These are phyloP conservation scores for Aegithalos caudatus DNA, from an alignment of 2,113 vertebrate genomes.

Conservation along the genomic window DNA sequence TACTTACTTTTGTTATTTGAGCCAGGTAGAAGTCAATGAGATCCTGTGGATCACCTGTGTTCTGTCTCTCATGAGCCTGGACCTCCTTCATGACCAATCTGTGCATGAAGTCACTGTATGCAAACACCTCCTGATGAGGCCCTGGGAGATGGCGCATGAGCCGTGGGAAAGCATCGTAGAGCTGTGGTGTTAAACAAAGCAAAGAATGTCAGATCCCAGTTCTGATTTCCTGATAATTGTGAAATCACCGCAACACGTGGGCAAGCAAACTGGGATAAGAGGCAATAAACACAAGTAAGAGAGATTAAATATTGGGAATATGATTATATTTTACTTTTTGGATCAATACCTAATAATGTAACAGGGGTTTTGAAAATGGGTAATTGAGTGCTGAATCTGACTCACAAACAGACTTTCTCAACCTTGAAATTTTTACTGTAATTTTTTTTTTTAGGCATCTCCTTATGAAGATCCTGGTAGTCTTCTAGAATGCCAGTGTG, in stretches of 20 bases:
- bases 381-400: not conserved
- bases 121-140: conserved; percentile 58
- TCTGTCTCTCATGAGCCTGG: not conserved
- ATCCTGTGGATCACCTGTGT: not conserved
- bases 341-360: not conserved
- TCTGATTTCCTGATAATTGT: not conserved
- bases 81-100: conserved; percentile 29
- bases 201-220: not conserved
- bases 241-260: not conserved
- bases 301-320: not conserved
- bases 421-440: not conserved
- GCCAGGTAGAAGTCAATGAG: conserved; percentile 65
- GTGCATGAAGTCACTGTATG: conserved; percentile 8
- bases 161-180: conserved; percentile 58
- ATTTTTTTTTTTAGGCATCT: not conserved
- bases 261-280: not conserved
- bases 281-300: not conserved
- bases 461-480: not conserved
- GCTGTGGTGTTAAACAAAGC: conserved; percentile 9
- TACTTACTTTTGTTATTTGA: conserved; percentile 63
- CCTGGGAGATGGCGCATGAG: conserved; percentile 51
- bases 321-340: not conserved
- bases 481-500: not conserved
- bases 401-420: not conserved
- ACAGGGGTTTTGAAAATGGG: not conserved